Conservation (phyloP, 2,888 invertebrate species). For the Diarsia mendica region DNA sequence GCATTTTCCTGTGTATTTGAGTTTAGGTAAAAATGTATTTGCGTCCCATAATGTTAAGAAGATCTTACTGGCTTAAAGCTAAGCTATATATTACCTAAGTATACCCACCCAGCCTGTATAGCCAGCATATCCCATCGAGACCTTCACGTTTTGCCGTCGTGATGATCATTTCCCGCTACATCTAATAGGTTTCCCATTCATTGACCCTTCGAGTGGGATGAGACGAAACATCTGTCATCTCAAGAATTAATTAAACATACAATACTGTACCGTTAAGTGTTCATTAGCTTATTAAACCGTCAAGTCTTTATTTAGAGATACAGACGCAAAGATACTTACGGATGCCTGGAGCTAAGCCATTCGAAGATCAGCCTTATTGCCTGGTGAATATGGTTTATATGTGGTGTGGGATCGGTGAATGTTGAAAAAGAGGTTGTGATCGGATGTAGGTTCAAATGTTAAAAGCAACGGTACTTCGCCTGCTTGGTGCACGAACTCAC, state of each 20-base stretch:
- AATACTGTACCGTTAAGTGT: conserved; percentile 69
- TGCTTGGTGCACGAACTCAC: conserved; percentile 66
- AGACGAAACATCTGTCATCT: conserved; percentile 66
- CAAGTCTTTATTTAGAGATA: conserved; percentile 61
- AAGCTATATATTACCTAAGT: neutral
- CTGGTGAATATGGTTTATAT: conserved; percentile 26
- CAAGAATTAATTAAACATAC: conserved; percentile 69
- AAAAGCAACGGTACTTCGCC: conserved; percentile 72
- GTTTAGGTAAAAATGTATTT: neutral
- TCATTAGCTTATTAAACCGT: conserved; percentile 69
- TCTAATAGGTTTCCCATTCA: conserved; percentile 32
- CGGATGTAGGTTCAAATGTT: conserved; percentile 68
- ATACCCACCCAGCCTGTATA: neutral
- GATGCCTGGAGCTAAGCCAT: conserved; percentile 27
- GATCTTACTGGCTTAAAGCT: neutral
- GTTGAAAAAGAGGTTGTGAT: conserved; percentile 63
- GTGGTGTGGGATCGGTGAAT: conserved; percentile 15
- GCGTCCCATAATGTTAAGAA: neutral
- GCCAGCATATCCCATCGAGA: neutral
- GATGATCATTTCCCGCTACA: conserved; percentile 13
- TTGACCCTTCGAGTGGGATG: conserved; percentile 49
- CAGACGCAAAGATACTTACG: conserved; percentile 29
- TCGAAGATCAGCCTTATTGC: conserved; percentile 22
- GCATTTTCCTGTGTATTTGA: conserved; percentile 32
- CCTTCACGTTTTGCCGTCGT: conserved; percentile 5